Evolutionary conservation across 2,797 vertebrate genomes (phyloP), one percentile per base, ranked within the genome.

Genomic region (Okamejei kenojei): DNA sequence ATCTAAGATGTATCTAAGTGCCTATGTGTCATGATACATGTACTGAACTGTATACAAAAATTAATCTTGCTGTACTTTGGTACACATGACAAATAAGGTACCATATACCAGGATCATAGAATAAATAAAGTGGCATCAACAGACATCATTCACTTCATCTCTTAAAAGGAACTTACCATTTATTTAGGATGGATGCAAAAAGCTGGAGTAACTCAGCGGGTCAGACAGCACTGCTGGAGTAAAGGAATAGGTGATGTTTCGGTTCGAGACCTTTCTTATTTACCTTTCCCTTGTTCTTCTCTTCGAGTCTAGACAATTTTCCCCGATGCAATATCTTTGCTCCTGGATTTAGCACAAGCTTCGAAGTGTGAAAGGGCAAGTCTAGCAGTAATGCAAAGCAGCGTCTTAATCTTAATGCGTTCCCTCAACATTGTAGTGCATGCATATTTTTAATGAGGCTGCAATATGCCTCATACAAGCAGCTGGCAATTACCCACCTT

Each of bases 401-500:
- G 61, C 65, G 61, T 88, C 3, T 65, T 35, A 32, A 63, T 88
- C 61, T 68, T 68, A 4, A 29, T 68, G n/a, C n/a, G 65, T 32
- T 88, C 84, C n/a, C 63, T 68, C 61, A 88, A 35, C n/a, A 88
- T 19, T 68, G n/a, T n/a, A 88, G 61, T 9, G n/a, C 21, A 68
- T 68, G 84, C 63, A 35, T 88, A 65, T 68, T 19, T 88, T 88
- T 68, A 88, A 88, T 88, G 68, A 21, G 9, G n/a, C 84, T 68
- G 84, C 61, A 32, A 6, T 21, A 65, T 68, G n/a, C 54, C 26
- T 91, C 11, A n/a, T 74, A 68, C 90, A 68, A 35, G 2, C n/a
- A 17, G n/a, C n/a, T 35, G 17, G 84, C 84, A 88, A 65, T 88
- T 92, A 54, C 68, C 71, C 90, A 92, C 71, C 45, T 76, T 92